A percentile compares a stretch with the other conserved stretches of the same genome.
phyloP scores from a whole-genome alignment of 2,888 invertebrate genomes.

The Caradrina clavipalpis region DNA sequence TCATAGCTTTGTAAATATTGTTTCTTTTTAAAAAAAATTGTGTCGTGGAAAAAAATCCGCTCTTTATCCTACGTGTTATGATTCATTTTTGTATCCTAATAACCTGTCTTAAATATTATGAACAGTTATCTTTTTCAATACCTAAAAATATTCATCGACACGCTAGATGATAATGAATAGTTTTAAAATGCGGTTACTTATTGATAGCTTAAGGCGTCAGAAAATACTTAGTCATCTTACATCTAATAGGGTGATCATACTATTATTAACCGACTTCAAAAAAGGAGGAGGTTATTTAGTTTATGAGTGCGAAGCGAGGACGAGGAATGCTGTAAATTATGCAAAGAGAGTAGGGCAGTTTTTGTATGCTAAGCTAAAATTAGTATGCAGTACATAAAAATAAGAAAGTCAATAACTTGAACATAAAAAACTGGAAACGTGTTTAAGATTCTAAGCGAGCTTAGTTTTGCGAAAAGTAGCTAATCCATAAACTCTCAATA shows the following conservation, averaged over 20 bases:
- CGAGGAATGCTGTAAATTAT: conserved; percentile 12
- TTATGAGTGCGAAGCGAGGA: background rate
- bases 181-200: conserved; percentile 37
- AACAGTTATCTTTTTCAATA: background rate
- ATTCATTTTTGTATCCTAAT: background rate
- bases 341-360: conserved; percentile 4
- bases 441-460: background rate
- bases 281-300: too few species aligned
- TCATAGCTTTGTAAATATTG: too few species aligned
- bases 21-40: too few species aligned
- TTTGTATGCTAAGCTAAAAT: conserved; percentile 1
- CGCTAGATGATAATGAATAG: conserved; percentile 35
- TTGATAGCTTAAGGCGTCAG: conserved; percentile 37
- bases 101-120: background rate
- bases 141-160: conserved; percentile 28
- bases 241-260: background rate
- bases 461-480: too few species aligned
- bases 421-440: background rate
- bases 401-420: background rate
- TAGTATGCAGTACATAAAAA: background rate
- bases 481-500: too few species aligned
- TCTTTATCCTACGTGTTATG: too few species aligned
- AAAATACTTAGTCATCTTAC: conserved; percentile 25
- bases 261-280: too few species aligned
- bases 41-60: too few species aligned